Evolutionary conservation across 2,888 invertebrate species (phyloP), one percentile per base, ranked within the genome.

Genomic region (Drosophila lutescens): DNA sequence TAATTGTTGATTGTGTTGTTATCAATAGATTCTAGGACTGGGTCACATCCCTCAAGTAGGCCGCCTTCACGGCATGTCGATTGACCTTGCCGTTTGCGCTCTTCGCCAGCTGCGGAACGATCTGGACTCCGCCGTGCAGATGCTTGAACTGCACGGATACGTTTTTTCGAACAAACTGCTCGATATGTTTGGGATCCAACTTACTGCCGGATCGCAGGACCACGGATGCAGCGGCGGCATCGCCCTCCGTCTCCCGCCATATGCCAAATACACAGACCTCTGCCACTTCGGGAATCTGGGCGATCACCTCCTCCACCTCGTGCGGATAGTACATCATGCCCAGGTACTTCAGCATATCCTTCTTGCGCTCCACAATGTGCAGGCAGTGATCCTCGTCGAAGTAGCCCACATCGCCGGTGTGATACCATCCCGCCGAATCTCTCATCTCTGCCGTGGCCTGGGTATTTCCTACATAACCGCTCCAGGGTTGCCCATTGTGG

Each of bases 371-470:
- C 15, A 86, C 79, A 8, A 91, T 77, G 74, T 85, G 77, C 32
- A 92, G 56, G 74, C 80, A 87, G 59, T 89, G 89, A 10, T 91
- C 90, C 17, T 82, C 79, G 57, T 92, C 92, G 34, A 92, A 90
- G 69, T 88, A 90, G 9, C 92, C 92, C 61, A 91, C 46, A 46
- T 92, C 92, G 7, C 92, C 92, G 0, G 92, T 90, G 43, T 88
- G 89, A 10, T 89, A 85, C 91, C 91, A 92, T 17, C 90, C 91
- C 23, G 90, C 86, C 7, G 71, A 58, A 62, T 91, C 91, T 9
- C 86, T 78, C 53, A 84, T 79, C 13, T 81, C 79, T 10, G 76
- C 76, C 8, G 91, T 89, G 34, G 88, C 90, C 15, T 57, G 63
- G 0, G 74, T 51, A 60, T 91, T 90, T 7, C 81, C 85, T 61